These are phyloP conservation scores for Matsumurasca onukii DNA, from an alignment of 1,140 invertebrate genomes.

Conservation along the genomic window DNA sequence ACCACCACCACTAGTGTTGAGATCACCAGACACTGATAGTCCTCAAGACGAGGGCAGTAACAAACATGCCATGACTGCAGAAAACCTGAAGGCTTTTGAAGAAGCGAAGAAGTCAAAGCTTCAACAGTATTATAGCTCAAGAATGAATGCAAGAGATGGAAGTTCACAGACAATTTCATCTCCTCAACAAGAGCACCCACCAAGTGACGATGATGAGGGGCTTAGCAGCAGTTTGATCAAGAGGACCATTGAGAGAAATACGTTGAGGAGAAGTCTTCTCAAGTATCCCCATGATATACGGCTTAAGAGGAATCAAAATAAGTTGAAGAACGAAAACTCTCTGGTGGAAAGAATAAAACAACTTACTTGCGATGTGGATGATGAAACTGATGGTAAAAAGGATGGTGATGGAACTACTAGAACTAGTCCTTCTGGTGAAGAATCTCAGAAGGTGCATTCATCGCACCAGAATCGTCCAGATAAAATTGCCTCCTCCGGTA, in stretches of 20 bases:
- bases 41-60: slow-evolving; percentile 34
- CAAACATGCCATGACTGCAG: slow-evolving; percentile 61
- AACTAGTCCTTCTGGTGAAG: slow-evolving; percentile 56
- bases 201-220: slow-evolving; percentile 40
- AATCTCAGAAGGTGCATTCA: slow-evolving; percentile 40
- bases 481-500: slow-evolving; percentile 41
- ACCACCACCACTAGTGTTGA: slow-evolving; percentile 52
- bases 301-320: slow-evolving; percentile 49
- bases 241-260: slow-evolving; percentile 71
- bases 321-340: slow-evolving; percentile 60
- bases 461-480: slow-evolving; percentile 24
- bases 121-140: slow-evolving; percentile 40
- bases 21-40: slow-evolving; percentile 31
- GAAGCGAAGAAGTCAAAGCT: slow-evolving; percentile 52
- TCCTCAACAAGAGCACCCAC: slow-evolving; percentile 42
- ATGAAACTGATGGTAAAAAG: slow-evolving; percentile 50
- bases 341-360: slow-evolving; percentile 77
- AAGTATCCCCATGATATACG: slow-evolving; percentile 54
- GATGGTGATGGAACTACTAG: slow-evolving; percentile 35
- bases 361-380: slow-evolving; percentile 77
- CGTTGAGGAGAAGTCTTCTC: slow-evolving; percentile 66
- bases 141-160: slow-evolving; percentile 43
- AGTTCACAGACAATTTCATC: slow-evolving; percentile 46
- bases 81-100: slow-evolving; percentile 63
- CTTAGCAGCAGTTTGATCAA: slow-evolving; percentile 41